These are phyloP conservation scores for Diplodus sargus DNA, from an alignment of 2,797 vertebrate genomes.

Conservation along the genomic window DNA sequence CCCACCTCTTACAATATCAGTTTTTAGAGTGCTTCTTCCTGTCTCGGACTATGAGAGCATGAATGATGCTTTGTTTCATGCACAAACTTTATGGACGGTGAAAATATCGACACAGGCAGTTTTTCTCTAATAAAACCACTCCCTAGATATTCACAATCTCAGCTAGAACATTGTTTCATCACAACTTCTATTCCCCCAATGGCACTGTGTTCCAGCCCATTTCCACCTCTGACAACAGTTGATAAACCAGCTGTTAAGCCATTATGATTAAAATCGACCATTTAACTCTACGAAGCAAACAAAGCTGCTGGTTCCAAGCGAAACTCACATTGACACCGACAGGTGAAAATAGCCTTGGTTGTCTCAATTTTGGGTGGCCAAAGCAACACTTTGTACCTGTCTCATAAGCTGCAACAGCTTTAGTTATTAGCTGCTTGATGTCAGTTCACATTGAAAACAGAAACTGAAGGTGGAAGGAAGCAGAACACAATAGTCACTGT, in stretches of 20 bases:
- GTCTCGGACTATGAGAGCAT: background rate
- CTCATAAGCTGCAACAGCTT: slow-evolving; percentile 11
- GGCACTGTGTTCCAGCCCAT: slow-evolving; percentile 37
- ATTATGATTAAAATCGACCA: slow-evolving; percentile 40
- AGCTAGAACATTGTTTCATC: slow-evolving; percentile 19
- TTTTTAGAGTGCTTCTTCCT: background rate
- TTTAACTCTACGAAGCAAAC: slow-evolving; percentile 33
- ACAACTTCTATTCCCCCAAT: slow-evolving; percentile 3
- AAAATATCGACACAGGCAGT: slow-evolving; percentile 3
- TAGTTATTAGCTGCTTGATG: slow-evolving; percentile 20
- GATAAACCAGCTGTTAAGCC: slow-evolving; percentile 43
- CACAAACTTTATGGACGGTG: background rate
- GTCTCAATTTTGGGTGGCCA: background rate
- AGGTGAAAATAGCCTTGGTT: slow-evolving; percentile 28
- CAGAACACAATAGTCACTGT: slow-evolving; percentile 17
- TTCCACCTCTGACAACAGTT: slow-evolving; percentile 49
- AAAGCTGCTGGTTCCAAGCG: slow-evolving; percentile 1
- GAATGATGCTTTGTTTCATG: slow-evolving; percentile 12
- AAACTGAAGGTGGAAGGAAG: slow-evolving; percentile 26
- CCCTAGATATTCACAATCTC: slow-evolving; percentile 10
- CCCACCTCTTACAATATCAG: background rate
- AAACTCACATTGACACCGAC: slow-evolving; percentile 8
- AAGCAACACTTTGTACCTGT: slow-evolving; percentile 42
- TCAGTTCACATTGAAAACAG: slow-evolving; percentile 30
- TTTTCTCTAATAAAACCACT: slow-evolving; percentile 12